phyloP scores from a whole-genome alignment of 2,888 invertebrate species.

The Pandemis corylana region DNA sequence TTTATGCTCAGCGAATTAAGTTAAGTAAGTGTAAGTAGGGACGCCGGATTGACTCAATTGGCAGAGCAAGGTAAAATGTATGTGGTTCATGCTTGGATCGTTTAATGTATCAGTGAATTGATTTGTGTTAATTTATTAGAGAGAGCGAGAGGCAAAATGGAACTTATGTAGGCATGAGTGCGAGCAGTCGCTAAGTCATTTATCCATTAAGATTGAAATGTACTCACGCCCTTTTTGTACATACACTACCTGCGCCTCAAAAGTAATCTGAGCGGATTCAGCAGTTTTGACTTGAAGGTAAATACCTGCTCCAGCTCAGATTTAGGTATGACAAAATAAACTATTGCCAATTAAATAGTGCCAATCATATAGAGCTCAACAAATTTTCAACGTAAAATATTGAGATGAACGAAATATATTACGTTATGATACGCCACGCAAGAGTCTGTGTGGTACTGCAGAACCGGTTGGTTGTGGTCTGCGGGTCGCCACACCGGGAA shows the following conservation, averaged over 20 bases:
- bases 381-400: neutral
- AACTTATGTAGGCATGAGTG: too few relatives aligned
- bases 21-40: conserved; percentile 29
- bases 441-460: too few relatives aligned
- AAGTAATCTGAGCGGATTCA: neutral
- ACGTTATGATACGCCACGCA: too few relatives aligned
- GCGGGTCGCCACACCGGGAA: too few relatives aligned
- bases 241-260: neutral
- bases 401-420: neutral
- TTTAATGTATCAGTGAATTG: neutral
- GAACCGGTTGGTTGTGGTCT: too few relatives aligned
- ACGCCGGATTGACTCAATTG: conserved; percentile 14
- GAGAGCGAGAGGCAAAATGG: neutral
- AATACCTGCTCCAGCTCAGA: neutral
- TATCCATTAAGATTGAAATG: neutral
- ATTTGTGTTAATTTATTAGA: conserved; percentile 1
- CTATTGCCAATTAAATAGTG: conserved; percentile 5
- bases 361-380: neutral
- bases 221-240: neutral
- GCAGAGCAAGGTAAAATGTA: conserved; percentile 11
- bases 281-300: neutral
- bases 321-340: neutral
- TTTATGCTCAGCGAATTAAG: conserved; percentile 38
- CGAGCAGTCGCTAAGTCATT: neutral
- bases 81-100: neutral